Evolutionary conservation across 2,113 vertebrate genomes (phyloP).

Genomic region (Tragelaphus buxtoni): DNA sequence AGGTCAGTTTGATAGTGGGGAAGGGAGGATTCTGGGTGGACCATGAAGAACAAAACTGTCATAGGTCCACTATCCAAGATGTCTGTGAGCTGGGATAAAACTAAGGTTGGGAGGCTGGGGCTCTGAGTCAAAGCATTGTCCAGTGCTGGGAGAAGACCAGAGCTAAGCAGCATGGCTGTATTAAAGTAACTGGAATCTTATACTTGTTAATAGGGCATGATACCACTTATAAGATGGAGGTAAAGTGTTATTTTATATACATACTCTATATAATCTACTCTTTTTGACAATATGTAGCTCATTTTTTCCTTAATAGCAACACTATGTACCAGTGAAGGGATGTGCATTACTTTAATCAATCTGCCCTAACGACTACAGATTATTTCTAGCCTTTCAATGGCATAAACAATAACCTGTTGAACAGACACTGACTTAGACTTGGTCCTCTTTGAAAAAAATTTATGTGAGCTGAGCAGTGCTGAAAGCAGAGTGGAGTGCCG

Average conservation of each 20-base stretch:
- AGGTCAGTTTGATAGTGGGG: not conserved
- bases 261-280: not conserved
- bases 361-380: not conserved
- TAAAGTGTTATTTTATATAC: not conserved
- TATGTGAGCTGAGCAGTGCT: not conserved
- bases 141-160: not conserved
- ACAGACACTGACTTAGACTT: not conserved
- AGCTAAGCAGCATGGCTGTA: not conserved
- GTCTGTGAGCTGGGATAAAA: not conserved
- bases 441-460: not conserved
- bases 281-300: not conserved
- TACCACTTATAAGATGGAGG: not conserved
- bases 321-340: not conserved
- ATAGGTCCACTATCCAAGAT: not conserved
- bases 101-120: not conserved
- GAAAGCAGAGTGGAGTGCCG: not conserved
- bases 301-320: not conserved
- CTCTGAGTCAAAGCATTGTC: not conserved
- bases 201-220: not conserved
- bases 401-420: not conserved
- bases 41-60: not conserved
- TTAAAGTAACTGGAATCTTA: not conserved
- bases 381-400: not conserved
- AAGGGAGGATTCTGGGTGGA: not conserved
- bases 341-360: not conserved